A percentile compares a stretch with the other conserved stretches of the same genome.
Conservation (phyloP, 2,113 vertebrate genomes). For the Chaenogobius annularis region DNA sequence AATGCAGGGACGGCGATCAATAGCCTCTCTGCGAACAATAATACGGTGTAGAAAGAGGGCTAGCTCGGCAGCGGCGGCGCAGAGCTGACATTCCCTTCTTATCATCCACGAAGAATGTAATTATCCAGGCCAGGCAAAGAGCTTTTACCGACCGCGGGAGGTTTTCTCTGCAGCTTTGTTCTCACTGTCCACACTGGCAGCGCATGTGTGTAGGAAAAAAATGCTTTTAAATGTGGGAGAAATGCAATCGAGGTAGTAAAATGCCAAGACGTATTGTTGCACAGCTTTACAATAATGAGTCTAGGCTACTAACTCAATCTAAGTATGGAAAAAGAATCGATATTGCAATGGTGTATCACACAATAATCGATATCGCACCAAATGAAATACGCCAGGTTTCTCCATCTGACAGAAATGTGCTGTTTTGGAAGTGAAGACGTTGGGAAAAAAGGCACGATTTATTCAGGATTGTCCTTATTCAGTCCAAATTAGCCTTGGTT, state of each 20-base stretch:
- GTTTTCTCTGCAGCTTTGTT: conserved; percentile 55
- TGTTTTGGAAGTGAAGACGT: too few relatives aligned
- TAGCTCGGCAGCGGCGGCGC: conserved; percentile 31
- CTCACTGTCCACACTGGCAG: conserved; percentile 21
- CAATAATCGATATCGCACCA: too few relatives aligned
- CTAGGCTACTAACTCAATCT: too few relatives aligned
- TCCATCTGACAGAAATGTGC: too few relatives aligned
- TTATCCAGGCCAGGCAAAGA: conserved; percentile 59
- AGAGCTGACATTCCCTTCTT: conserved; percentile 72
- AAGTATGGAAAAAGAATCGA: too few relatives aligned
- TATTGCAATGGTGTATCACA: too few relatives aligned
- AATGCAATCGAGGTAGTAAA: neutral
- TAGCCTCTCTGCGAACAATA: conserved; percentile 52
- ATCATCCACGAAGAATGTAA: conserved; percentile 76
- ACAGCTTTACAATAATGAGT: neutral
- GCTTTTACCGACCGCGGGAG: conserved; percentile 39
- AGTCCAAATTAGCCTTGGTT: too few relatives aligned
- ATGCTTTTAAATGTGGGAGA: conserved; percentile 4
- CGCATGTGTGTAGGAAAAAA: conserved; percentile 9
- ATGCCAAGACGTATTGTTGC: neutral
- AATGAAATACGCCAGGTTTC: too few relatives aligned
- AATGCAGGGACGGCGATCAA: conserved; percentile 36
- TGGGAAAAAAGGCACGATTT: too few relatives aligned
- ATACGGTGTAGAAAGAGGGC: conserved; percentile 62
- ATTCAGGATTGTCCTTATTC: too few relatives aligned